Evolutionary conservation across 35 echinoderm and acorn worm genomes (phyloP).

Genomic region (Anneissia japonica): DNA sequence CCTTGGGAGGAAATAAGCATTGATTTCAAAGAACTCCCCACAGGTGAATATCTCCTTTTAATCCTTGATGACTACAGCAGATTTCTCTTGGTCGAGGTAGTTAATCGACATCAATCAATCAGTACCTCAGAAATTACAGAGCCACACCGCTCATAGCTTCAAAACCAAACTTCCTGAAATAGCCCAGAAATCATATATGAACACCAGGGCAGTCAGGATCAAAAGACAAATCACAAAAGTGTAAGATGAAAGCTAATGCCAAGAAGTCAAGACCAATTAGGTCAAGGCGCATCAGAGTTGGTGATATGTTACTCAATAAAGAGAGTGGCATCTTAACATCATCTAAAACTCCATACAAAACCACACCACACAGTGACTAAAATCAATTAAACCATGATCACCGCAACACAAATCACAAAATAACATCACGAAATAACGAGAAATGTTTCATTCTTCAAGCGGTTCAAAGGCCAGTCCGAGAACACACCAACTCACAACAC

Average conservation of each 20-base stretch:
- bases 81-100: too few relatives aligned
- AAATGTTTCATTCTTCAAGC: constrained; percentile 49
- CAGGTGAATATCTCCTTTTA: constrained; percentile 33
- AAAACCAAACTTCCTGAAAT: constrained; percentile 19
- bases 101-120: too few relatives aligned
- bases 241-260: constrained; percentile 2
- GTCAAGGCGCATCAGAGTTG: constrained; percentile 17
- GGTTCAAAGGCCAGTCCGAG: not conserved
- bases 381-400: constrained; percentile 50
- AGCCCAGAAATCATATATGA: not conserved
- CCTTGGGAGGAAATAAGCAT: constrained; percentile 56
- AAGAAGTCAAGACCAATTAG: not conserved
- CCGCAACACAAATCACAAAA: constrained; percentile 30
- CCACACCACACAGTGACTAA: constrained; percentile 47
- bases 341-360: constrained; percentile 37
- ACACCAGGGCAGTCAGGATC: not conserved
- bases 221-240: not conserved
- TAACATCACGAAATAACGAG: constrained; percentile 29
- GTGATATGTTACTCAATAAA: constrained; percentile 38
- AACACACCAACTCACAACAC: not conserved
- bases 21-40: constrained; percentile 56
- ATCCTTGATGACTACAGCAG: constrained; percentile 51
- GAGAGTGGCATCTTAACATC: constrained; percentile 15
- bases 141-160: constrained; percentile 39
- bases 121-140: constrained; percentile 56